Conservation (phyloP, 2,113 vertebrate genomes). For the Crotalus viridis region DNA sequence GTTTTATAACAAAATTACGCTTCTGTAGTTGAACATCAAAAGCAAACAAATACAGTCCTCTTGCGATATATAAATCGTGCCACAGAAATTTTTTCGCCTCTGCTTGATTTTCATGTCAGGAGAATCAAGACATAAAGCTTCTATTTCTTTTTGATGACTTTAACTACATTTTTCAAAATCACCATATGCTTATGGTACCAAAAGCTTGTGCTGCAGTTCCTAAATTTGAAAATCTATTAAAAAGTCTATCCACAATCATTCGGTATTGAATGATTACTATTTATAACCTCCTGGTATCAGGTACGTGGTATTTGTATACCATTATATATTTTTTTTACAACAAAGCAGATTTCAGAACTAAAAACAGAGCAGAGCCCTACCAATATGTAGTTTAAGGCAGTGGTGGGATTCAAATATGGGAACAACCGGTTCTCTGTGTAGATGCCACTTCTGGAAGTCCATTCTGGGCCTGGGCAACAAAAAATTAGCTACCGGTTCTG, state of each 20-base stretch:
- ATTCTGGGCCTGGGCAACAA: too few species aligned
- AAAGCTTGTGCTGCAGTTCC: background rate
- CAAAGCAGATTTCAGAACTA: background rate
- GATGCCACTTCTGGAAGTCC: too few species aligned
- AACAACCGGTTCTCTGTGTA: too few species aligned
- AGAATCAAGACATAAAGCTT: background rate
- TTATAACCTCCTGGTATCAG: background rate
- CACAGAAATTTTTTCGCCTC: background rate
- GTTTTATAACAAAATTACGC: background rate
- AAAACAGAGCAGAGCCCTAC: background rate
- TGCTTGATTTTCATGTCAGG: background rate
- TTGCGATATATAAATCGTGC: background rate
- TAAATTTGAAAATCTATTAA: background rate
- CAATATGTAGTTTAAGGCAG: background rate
- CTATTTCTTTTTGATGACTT: background rate
- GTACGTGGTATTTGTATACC: background rate
- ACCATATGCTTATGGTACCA: background rate
- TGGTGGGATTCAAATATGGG: too few species aligned
- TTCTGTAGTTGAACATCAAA: constrained; percentile 20
- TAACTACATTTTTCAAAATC: background rate
- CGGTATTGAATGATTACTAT: background rate
- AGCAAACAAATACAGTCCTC: background rate
- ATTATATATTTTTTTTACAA: background rate
- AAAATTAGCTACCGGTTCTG: too few species aligned
- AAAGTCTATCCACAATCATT: background rate